phyloP scores from a whole-genome alignment of 1,140 invertebrate genomes.

The Kradibia gibbosae region DNA sequence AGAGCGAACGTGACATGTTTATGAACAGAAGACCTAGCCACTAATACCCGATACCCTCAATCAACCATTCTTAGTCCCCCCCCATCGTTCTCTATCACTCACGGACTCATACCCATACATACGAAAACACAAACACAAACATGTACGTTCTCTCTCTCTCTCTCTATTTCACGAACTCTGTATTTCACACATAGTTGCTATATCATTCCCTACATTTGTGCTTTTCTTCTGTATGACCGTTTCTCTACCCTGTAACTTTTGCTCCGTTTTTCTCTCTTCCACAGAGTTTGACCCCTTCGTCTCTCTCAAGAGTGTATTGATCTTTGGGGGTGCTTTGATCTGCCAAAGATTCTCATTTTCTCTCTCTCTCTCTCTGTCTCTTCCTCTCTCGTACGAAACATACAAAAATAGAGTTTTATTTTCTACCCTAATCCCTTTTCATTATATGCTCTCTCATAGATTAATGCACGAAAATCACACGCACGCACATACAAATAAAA shows the following conservation, averaged over 20 bases:
- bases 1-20: slow-evolving; percentile 72
- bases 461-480: slow-evolving; percentile 7
- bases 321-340: slow-evolving; percentile 70
- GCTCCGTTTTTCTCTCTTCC: slow-evolving; percentile 47
- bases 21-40: slow-evolving; percentile 61
- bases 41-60: slow-evolving; percentile 69
- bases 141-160: neutral
- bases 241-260: neutral
- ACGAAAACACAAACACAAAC: neutral
- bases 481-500: slow-evolving; percentile 32
- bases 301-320: slow-evolving; percentile 64
- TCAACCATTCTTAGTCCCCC: slow-evolving; percentile 61
- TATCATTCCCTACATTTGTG: neutral
- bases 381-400: slow-evolving; percentile 55
- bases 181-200: no score
- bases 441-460: slow-evolving; percentile 47
- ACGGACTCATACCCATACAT: slow-evolving; percentile 48
- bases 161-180: no score
- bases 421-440: slow-evolving; percentile 5
- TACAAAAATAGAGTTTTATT: no score
- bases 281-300: slow-evolving; percentile 37
- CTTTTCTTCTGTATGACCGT: slow-evolving; percentile 26
- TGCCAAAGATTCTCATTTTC: slow-evolving; percentile 61
- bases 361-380: slow-evolving; percentile 54
- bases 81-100: slow-evolving; percentile 46